A percentile compares a stretch with the other conserved stretches of the same genome.
Evolutionary conservation across 2,797 vertebrate genomes (phyloP).

Genomic region (Anableps anableps): DNA sequence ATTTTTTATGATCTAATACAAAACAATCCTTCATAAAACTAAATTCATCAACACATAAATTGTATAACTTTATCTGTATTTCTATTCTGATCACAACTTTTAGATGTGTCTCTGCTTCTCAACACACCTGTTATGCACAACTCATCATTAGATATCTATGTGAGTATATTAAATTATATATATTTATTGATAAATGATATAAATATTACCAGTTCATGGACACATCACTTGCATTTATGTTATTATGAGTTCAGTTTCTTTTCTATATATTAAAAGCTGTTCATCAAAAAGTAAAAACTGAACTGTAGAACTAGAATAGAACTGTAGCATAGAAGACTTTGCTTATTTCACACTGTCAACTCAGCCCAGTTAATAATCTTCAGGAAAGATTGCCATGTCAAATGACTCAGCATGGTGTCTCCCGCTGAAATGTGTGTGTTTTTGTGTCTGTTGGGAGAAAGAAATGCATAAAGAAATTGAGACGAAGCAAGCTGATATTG

Average conservation of each 20-base stretch:
- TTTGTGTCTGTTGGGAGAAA: conserved; percentile 4
- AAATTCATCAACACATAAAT: background rate
- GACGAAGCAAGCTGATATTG: conserved; percentile 42
- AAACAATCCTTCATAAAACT: background rate
- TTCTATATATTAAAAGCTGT: background rate
- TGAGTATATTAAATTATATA: conserved; percentile 2
- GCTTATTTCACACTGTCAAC: conserved; percentile 49
- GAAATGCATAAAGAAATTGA: conserved; percentile 37
- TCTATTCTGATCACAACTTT: no score
- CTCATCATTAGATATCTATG: conserved; percentile 1
- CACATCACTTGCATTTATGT: background rate
- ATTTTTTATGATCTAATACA: background rate
- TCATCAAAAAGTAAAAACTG: background rate
- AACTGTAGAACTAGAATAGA: conserved; percentile 26
- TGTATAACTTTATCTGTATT: background rate
- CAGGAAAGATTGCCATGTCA: conserved; percentile 49
- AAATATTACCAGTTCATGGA: conserved; percentile 2
- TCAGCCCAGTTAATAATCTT: conserved; percentile 50
- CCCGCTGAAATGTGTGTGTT: conserved; percentile 17
- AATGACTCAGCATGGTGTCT: conserved; percentile 62
- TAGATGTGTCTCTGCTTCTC: no score
- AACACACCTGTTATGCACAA: conserved; percentile 15
- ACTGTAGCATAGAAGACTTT: conserved; percentile 18
- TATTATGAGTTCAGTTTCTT: background rate
- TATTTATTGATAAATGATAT: conserved; percentile 7